These are phyloP conservation scores for Scaptomyza polygonia DNA, from an alignment of 2,888 invertebrate genomes.

Conservation along the genomic window DNA sequence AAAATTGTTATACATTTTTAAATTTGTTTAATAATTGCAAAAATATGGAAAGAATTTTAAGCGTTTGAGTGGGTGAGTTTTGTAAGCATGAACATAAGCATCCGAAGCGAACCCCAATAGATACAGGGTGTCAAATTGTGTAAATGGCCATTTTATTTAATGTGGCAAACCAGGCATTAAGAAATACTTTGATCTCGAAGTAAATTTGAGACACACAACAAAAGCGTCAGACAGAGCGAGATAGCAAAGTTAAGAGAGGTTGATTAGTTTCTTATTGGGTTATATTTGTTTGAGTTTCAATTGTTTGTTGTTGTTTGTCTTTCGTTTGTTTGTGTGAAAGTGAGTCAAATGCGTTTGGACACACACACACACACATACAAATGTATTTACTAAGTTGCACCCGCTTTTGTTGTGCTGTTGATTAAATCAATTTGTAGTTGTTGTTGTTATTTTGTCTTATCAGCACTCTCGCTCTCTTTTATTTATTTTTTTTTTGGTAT, in stretches of 20 bases:
- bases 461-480: constrained; percentile 32
- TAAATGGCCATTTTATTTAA: constrained; percentile 16
- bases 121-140: constrained; percentile 4
- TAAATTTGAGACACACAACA: constrained; percentile 18
- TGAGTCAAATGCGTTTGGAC: constrained; percentile 64
- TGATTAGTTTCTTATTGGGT: constrained; percentile 22
- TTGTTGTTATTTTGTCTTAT: constrained; percentile 40
- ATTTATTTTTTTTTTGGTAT: constrained; percentile 17
- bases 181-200: constrained; percentile 43
- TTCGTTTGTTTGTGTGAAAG: constrained; percentile 72
- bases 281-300: constrained; percentile 39
- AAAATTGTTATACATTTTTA: constrained; percentile 37
- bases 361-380: background rate
- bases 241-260: background rate
- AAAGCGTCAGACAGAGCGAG: background rate
- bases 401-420: constrained; percentile 25
- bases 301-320: constrained; percentile 56
- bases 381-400: constrained; percentile 8
- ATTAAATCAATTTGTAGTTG: constrained; percentile 8
- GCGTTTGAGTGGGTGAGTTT: constrained; percentile 17
- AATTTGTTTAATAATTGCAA: constrained; percentile 49
- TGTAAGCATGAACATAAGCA: constrained; percentile 2
- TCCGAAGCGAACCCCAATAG: background rate
- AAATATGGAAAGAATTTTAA: constrained; percentile 28
- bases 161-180: constrained; percentile 19